Evolutionary conservation across 2,113 vertebrate species (phyloP).

Genomic region (Mirza zaza): DNA sequence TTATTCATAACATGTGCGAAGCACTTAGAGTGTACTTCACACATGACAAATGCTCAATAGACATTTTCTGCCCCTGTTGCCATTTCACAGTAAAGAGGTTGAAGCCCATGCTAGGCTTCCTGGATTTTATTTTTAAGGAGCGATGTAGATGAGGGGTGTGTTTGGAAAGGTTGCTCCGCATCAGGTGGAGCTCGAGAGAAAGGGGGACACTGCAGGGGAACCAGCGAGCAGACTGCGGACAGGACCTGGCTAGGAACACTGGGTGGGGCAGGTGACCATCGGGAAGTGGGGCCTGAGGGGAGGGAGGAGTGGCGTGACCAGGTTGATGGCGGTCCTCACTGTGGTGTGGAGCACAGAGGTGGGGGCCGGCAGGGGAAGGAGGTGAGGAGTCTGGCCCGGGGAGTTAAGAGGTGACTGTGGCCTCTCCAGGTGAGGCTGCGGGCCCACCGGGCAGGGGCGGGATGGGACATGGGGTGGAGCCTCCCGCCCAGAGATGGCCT

Average conservation of each 20-base stretch:
- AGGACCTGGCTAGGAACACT: neutral
- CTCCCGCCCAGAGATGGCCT: neutral
- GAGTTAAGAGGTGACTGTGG: neutral
- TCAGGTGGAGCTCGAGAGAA: too few species aligned
- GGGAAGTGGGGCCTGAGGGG: neutral
- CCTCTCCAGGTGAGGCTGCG: neutral
- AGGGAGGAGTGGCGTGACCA: neutral
- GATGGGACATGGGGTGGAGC: too few species aligned
- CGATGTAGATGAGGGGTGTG: neutral
- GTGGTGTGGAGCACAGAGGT: neutral
- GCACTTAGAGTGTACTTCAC: accelerated
- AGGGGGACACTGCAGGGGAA: neutral
- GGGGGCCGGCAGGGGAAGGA: accelerated
- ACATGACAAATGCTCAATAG: accelerated
- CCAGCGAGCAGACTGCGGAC: neutral
- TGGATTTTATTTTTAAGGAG: neutral
- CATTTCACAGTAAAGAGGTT: accelerated
- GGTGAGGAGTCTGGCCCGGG: neutral
- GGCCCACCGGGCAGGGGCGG: accelerated
- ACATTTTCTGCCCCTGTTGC: neutral
- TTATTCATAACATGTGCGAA: accelerated
- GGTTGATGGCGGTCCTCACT: neutral
- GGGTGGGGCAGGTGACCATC: neutral
- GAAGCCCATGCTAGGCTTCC: too few species aligned
- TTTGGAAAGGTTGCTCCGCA: neutral